A percentile compares a stretch with the other conserved stretches of the same genome.
phyloP scores from a whole-genome alignment of 2,797 vertebrate species.

The Centropyge bicolor region DNA sequence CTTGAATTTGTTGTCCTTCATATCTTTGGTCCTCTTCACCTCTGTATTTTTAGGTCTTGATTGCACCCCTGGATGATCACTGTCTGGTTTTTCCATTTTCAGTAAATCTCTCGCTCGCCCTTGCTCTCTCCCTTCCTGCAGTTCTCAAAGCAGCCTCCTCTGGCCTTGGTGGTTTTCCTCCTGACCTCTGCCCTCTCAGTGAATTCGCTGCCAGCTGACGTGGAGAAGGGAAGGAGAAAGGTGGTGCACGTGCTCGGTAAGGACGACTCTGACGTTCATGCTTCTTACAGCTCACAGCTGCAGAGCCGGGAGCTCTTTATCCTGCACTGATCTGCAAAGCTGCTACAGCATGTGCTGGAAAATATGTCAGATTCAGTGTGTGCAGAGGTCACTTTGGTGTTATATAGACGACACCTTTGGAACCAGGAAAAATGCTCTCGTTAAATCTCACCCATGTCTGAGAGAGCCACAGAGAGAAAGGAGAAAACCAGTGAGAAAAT shows the following conservation, averaged over 20 bases:
- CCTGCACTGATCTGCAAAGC: conserved; percentile 3
- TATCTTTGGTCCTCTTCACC: background rate
- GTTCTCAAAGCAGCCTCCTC: conserved; percentile 55
- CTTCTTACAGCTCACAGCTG: background rate
- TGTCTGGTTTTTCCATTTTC: background rate
- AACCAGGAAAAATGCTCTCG: background rate
- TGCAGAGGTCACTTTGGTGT: conserved; percentile 8
- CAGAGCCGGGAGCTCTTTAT: background rate
- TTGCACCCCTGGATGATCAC: background rate
- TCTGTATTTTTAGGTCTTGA: conserved; percentile 1
- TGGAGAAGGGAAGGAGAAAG: conserved; percentile 88
- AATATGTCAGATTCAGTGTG: background rate
- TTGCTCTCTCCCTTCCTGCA: conserved; percentile 59
- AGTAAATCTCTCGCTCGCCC: too few relatives aligned
- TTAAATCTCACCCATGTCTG: conserved; percentile 5
- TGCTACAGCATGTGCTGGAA: background rate
- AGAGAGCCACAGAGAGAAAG: background rate
- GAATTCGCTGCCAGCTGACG: conserved; percentile 64
- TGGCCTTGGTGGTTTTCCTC: conserved; percentile 62
- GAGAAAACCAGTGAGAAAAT: background rate
- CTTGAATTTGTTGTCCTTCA: background rate
- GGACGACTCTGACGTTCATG: conserved; percentile 31
- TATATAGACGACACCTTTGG: background rate
- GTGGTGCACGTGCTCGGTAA: conserved; percentile 95
- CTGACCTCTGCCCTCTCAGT: conserved; percentile 69